Evolutionary conservation across 2,113 vertebrate species (phyloP), one percentile per base, ranked within the genome.

Genomic region (Crypturellus undulatus): DNA sequence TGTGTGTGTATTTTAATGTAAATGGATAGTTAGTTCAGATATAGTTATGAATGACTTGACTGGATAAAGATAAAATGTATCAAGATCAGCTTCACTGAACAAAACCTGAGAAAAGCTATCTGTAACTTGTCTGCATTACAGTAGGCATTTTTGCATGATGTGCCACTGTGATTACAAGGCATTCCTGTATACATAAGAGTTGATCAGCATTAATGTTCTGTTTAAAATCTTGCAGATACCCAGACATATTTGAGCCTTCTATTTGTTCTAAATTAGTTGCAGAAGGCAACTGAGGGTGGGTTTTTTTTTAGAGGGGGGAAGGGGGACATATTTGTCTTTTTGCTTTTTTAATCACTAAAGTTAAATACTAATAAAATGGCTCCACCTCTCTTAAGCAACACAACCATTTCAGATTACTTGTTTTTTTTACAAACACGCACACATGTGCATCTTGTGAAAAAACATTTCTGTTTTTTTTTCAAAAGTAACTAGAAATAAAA

Each of bases 401-500:
- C 36, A 49, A 36, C 32, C 56, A 4, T 25, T 36, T 30, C 19
- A 38, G 24, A 32, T 75, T 49, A 47, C 19, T 47, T 51, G 5
- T 64, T 38, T 60, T 49, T 72, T 82, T 87, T 43, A 67, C 15
- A 14, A 72, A 28, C 20, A 11, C 34, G 22, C 10, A 6, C 70
- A 65, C 28, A 3, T 32, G 15, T 54, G 9, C 30, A 11, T 83
- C 49, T 47, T 59, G 15, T 88, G 69, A 75, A 70, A 70, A 87
- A 92, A 32, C 49, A 36, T n/a, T 60, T 90, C 14, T 84, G 51
- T 84, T 90, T 90, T 88, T 84, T 38, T 38, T 38, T 71, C 90
- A 89, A 79, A 95, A 99, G 99, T 99, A 90, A 99, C 99, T 12
- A 99, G 99, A 94, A 99, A 99, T 97, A 99, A 99, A 96, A 98